Conservation (phyloP, 2,888 invertebrate species). For the Chymomyza fuscimana region DNA sequence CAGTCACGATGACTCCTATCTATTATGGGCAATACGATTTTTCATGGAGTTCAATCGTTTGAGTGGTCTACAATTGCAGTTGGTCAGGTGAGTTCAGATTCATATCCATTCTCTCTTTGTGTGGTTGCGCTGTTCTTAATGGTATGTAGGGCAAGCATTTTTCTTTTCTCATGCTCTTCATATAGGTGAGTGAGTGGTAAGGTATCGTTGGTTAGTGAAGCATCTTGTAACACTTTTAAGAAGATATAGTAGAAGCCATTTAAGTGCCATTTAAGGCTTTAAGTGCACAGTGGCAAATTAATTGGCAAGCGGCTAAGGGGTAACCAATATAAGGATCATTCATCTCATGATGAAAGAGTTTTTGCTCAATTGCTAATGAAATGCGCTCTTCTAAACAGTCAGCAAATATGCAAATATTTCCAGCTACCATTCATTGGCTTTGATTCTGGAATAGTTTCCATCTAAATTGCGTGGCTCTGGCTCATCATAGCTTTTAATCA, state of each 20-base stretch:
- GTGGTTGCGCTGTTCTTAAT: background rate
- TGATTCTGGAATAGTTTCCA: background rate
- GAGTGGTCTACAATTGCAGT: slow-evolving; percentile 91
- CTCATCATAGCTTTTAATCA: slow-evolving; percentile 56
- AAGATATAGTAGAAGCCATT: background rate
- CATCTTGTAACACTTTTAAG: background rate
- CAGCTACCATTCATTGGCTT: background rate
- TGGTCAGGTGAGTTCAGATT: slow-evolving; percentile 86
- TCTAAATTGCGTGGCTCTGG: background rate
- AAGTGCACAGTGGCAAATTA: slow-evolving; percentile 56
- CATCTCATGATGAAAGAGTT: slow-evolving; percentile 33
- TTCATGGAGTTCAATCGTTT: slow-evolving; percentile 98
- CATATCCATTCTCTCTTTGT: slow-evolving; percentile 3
- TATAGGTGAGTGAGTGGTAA: slow-evolving; percentile 11
- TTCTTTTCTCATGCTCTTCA: slow-evolving; percentile 16
- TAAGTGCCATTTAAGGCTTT: slow-evolving; percentile 1
- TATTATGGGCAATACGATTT: slow-evolving; percentile 95
- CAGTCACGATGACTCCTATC: slow-evolving; percentile 95
- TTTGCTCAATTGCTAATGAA: slow-evolving; percentile 45
- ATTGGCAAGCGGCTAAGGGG: slow-evolving; percentile 44
- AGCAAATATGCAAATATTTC: slow-evolving; percentile 61
- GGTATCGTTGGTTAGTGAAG: background rate
- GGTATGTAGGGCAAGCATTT: background rate
- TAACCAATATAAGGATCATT: background rate
- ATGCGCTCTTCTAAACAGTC: slow-evolving; percentile 36